Base-by-base conservation (phyloP, 2,113 vertebrate species). In the Chaetodon trifascialis region DNA sequence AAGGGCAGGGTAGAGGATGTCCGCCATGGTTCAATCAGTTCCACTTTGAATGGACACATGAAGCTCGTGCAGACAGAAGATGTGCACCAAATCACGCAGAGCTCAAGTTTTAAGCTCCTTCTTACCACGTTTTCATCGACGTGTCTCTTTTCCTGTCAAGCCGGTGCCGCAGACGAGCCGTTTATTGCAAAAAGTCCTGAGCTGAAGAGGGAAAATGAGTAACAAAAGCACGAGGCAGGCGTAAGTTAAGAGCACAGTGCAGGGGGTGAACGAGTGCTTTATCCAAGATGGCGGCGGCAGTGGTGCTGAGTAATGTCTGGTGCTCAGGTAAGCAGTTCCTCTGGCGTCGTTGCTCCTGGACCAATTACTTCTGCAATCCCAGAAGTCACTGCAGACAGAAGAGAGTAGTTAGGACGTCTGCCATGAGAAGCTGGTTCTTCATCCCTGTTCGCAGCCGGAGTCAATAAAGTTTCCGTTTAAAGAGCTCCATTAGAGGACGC, bases 301-400 rank as follows among this genome's bases (percentile, higher is more conserved):
- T 54, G 54, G 56, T 87, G 76, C 85, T 91, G 91, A 92, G 77
- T 93, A 90, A 92, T 92, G 81, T 73, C 49, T 69, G 84, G n/a
- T 91, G 88, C 87, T 87, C 89, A 47, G 80, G 81, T 89, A 86
- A 91, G 89, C 89, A 85, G 55, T 92, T 91, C 59, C 65, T 7
- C 79, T 47, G 17, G 47, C n/a, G 42, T 70, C 16, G 38, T 2
- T 54, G 66, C 62, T 76, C 49, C 55, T 36, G 70, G 65, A 52
- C 83, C 81, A 86, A 88, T 90, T 87, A 82, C 76, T 40, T n/a
- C 51, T 38, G 47, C 59, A 11, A 36, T 64, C 88, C 82, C 88
- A 70, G 80, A 84, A 47, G 86, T 77, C 70, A 7, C 71, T 63
- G 21, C 76, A 14, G 72, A 73, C 72, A 58, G 69, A 38, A 25